Evolutionary conservation across 2,888 invertebrate genomes (phyloP).

Genomic region (Aspidapion aeneum): DNA sequence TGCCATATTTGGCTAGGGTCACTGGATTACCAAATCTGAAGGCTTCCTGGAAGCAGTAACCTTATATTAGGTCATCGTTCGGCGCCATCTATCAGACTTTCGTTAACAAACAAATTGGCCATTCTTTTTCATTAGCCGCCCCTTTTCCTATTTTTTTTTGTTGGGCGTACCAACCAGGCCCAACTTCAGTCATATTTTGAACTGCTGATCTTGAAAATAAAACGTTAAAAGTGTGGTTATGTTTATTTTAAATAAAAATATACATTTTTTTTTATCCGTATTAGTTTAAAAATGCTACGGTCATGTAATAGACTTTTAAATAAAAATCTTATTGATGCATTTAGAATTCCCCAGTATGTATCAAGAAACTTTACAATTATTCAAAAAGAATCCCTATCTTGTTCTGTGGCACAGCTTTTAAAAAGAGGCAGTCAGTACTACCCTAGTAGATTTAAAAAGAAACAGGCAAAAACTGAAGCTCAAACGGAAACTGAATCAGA

Average conservation of each 20-base stretch:
- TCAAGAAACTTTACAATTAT: background rate
- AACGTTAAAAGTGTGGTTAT: background rate
- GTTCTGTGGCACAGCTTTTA: background rate
- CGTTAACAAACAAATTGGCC: no score
- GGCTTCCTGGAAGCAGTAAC: no score
- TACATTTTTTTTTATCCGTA: no score
- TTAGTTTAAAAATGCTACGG: background rate
- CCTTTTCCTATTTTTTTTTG: no score
- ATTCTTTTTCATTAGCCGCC: no score
- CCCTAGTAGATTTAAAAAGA: slow-evolving; percentile 26
- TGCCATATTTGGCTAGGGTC: no score
- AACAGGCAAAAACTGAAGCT: slow-evolving; percentile 37
- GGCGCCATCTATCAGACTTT: no score
- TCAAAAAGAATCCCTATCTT: background rate
- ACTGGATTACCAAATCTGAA: no score
- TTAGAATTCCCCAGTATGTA: background rate
- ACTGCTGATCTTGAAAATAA: no score
- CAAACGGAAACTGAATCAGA: slow-evolving; percentile 55
- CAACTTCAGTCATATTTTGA: no score
- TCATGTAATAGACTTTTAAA: background rate
- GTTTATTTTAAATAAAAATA: background rate
- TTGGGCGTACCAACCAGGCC: no score
- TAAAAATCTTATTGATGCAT: background rate
- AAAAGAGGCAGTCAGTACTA: background rate
- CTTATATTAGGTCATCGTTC: no score